Conservation (phyloP, 1,140 invertebrate species). For the Lycorma delicatula region DNA sequence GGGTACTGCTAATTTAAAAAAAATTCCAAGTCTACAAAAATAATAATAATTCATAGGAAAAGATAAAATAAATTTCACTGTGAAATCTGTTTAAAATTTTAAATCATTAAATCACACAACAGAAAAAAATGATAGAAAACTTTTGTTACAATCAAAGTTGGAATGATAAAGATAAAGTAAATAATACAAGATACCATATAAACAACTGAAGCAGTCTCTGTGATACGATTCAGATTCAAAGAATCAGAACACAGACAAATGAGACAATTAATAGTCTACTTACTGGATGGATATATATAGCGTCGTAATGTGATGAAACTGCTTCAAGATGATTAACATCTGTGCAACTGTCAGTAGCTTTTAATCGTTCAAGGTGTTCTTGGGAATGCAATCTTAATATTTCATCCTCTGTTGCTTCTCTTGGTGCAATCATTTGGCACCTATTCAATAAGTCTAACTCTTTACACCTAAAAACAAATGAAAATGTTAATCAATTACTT, state of each 20-base stretch:
- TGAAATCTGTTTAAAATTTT: too few species aligned
- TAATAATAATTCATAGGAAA: conserved; percentile 7
- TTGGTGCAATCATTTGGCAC: conserved; percentile 50
- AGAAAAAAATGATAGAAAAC: too few species aligned
- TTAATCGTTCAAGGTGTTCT: conserved; percentile 53
- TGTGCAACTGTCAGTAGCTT: conserved; percentile 48
- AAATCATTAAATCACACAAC: too few species aligned
- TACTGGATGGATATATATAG: conserved; percentile 80
- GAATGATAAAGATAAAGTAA: too few species aligned
- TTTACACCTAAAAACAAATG: conserved; percentile 47
- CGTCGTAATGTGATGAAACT: conserved; percentile 69
- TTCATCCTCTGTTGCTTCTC: conserved; percentile 61
- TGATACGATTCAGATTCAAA: too few species aligned
- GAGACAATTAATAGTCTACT: conserved; percentile 33
- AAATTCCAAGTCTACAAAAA: too few species aligned
- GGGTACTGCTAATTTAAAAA: neutral
- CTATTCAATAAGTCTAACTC: conserved; percentile 61
- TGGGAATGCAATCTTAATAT: conserved; percentile 55
- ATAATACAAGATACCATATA: too few species aligned
- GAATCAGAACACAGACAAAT: too few species aligned
- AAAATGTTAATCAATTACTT: neutral
- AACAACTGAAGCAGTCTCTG: too few species aligned
- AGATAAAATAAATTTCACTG: neutral
- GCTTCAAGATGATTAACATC: conserved; percentile 56
- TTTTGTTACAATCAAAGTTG: too few species aligned